A percentile compares a stretch with the other conserved stretches of the same genome.
Evolutionary conservation across 2,888 invertebrate genomes (phyloP).

Genomic region (Synanthedon tipuliformis): DNA sequence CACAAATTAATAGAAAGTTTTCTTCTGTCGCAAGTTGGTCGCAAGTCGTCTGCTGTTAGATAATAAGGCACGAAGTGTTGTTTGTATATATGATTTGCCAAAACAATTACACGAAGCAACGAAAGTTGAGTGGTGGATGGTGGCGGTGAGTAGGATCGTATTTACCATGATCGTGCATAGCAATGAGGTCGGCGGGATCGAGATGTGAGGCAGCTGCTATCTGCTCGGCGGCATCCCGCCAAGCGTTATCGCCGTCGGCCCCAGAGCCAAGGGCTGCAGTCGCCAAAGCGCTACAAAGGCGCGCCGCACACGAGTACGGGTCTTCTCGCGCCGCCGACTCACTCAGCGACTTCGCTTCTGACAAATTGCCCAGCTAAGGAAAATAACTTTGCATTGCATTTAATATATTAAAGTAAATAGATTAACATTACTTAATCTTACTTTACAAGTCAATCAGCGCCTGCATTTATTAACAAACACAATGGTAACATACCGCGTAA

Average conservation of each 20-base stretch:
- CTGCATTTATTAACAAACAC: background rate
- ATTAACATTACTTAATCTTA: too few relatives aligned
- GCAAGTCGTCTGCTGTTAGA: too few relatives aligned
- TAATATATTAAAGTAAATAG: too few relatives aligned
- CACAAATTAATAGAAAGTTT: too few relatives aligned
- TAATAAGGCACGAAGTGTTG: too few relatives aligned
- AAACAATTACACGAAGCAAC: too few relatives aligned
- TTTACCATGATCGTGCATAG: constrained; percentile 45
- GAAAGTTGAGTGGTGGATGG: too few relatives aligned
- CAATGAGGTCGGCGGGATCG: constrained; percentile 51
- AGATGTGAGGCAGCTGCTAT: constrained; percentile 51
- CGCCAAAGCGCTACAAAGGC: constrained; percentile 30
- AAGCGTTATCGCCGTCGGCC: constrained; percentile 11
- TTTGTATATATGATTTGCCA: too few relatives aligned
- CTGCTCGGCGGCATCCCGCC: constrained; percentile 28
- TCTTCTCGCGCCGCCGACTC: constrained; percentile 52
- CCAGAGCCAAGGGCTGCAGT: constrained; percentile 8
- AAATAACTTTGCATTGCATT: too few relatives aligned
- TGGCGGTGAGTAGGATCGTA: background rate
- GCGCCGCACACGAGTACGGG: constrained; percentile 56
- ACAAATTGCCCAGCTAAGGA: constrained; percentile 45
- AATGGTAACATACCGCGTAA: constrained; percentile 35
- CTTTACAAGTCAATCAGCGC: background rate
- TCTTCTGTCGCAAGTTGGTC: too few relatives aligned
- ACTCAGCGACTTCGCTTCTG: constrained; percentile 43